Conservation (phyloP, 2,113 vertebrate genomes). For the Apteryx owenii region DNA sequence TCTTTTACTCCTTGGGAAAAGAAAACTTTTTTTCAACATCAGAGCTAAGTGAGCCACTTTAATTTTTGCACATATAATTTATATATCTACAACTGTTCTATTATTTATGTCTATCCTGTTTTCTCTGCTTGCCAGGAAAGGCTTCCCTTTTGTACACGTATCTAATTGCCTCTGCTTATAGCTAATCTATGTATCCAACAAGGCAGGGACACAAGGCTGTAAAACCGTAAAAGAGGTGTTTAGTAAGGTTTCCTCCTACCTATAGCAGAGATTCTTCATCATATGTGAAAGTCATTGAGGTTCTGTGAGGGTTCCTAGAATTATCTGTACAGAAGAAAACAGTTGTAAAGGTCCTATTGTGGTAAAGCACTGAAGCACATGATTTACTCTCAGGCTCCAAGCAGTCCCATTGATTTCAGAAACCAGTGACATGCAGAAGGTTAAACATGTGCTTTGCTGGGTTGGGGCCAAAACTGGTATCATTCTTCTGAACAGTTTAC, state of each 20-base stretch:
- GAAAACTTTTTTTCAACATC: neutral
- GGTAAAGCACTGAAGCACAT: conserved; percentile 51
- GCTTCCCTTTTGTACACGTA: neutral
- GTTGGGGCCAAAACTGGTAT: neutral
- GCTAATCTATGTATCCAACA: neutral
- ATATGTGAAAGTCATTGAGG: conserved; percentile 13
- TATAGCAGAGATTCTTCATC: neutral
- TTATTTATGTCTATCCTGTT: neutral
- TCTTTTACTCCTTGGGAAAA: neutral
- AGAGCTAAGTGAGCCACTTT: neutral
- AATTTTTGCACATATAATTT: neutral
- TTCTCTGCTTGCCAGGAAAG: neutral
- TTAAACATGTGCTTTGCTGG: conserved; percentile 65
- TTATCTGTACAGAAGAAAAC: conserved; percentile 60
- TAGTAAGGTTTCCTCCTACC: conserved; percentile 25
- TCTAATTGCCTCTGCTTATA: neutral
- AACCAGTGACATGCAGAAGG: conserved; percentile 61
- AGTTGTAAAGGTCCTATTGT: conserved; percentile 59
- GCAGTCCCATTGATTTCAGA: conserved; percentile 55
- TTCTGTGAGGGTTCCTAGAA: conserved; percentile 30
- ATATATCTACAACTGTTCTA: neutral
- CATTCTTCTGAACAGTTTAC: neutral
- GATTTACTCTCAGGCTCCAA: conserved; percentile 56
- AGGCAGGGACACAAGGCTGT: neutral
- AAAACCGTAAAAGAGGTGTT: conserved; percentile 1